Evolutionary conservation across 2,797 vertebrate genomes (phyloP).

Genomic region (Macropus fuliginosus): DNA sequence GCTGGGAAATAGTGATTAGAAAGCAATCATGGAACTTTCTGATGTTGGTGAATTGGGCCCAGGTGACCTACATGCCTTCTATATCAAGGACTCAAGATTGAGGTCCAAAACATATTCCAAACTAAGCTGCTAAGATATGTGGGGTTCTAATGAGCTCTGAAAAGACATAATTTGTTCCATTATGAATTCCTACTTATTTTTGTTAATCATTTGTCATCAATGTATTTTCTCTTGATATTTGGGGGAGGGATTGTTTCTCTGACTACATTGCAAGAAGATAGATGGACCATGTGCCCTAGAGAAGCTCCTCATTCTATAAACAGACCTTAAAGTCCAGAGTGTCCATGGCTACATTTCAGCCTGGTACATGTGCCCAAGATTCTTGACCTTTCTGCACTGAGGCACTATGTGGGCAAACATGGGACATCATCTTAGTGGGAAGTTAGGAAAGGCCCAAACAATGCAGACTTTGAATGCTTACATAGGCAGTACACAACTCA

Average conservation of each 20-base stretch:
- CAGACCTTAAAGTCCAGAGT: not conserved
- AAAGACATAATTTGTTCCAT: slow-evolving; percentile 81
- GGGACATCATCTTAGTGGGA: not conserved
- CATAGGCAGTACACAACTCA: not conserved
- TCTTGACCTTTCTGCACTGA: not conserved
- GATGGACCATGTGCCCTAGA: slow-evolving; percentile 27
- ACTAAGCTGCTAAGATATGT: slow-evolving; percentile 77
- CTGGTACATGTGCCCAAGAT: not conserved
- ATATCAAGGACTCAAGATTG: slow-evolving; percentile 82
- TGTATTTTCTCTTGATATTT: slow-evolving; percentile 16
- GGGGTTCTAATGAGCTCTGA: slow-evolving; percentile 82
- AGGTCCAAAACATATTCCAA: slow-evolving; percentile 72
- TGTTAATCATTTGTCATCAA: slow-evolving; percentile 75
- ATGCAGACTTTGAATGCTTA: not conserved
- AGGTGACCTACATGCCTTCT: slow-evolving; percentile 80
- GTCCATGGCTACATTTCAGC: slow-evolving; percentile 32
- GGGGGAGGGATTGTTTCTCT: not conserved
- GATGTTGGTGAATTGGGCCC: slow-evolving; percentile 82
- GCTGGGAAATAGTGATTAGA: slow-evolving; percentile 85
- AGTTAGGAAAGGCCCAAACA: not conserved
- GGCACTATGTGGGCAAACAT: not conserved
- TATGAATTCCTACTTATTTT: slow-evolving; percentile 71
- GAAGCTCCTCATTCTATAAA: slow-evolving; percentile 27
- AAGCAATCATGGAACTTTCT: slow-evolving; percentile 85
- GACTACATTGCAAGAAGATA: slow-evolving; percentile 54